Evolutionary conservation across 2,113 vertebrate genomes (phyloP).

Genomic region (Pachyramphus minor): DNA sequence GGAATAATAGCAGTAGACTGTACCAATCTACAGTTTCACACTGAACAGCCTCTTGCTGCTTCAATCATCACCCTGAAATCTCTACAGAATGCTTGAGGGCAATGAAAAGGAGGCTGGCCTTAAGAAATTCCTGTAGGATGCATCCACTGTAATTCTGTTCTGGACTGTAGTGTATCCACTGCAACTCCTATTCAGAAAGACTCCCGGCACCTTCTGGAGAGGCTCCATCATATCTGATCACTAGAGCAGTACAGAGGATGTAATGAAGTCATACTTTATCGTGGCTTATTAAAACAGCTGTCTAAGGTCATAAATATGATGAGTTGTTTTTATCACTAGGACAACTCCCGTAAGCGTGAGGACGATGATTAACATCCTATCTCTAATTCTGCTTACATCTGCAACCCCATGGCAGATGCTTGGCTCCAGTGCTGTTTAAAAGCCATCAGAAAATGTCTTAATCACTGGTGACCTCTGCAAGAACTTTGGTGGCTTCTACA

Average conservation of each 20-base stretch:
- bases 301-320: neutral
- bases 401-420: neutral
- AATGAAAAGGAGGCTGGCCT: neutral
- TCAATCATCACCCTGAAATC: neutral
- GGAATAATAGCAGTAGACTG: neutral
- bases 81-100: neutral
- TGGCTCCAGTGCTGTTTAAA: slow-evolving; percentile 13
- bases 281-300: slow-evolving; percentile 18
- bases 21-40: neutral
- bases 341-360: neutral
- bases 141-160: neutral
- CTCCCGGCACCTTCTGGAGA: neutral
- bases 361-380: neutral
- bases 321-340: neutral
- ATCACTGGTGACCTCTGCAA: slow-evolving; percentile 16
- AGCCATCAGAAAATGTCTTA: slow-evolving; percentile 14
- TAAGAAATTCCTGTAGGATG: neutral
- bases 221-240: neutral
- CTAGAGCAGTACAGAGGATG: neutral
- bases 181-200: neutral
- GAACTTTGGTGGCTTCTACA: slow-evolving; percentile 25
- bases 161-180: neutral
- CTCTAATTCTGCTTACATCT: neutral
- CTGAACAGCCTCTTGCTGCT: neutral
- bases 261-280: slow-evolving; percentile 1